Conservation (phyloP, 2,888 invertebrate genomes). For the Serripes groenlandicus region DNA sequence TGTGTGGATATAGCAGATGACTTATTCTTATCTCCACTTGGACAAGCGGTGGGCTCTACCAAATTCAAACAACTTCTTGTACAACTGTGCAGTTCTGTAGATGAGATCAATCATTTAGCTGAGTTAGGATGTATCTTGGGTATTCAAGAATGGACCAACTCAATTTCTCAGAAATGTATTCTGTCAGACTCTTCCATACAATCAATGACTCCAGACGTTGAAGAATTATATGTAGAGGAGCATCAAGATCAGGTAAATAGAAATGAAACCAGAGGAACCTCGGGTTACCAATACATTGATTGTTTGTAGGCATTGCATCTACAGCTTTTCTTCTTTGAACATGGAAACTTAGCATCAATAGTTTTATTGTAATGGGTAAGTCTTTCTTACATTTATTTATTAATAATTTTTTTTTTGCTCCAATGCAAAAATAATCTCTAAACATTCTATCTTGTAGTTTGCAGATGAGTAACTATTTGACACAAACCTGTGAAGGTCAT, state of each 20-base stretch:
- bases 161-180: conserved; percentile 67
- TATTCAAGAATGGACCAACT: conserved; percentile 80
- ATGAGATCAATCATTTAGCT: conserved; percentile 73
- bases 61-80: conserved; percentile 81
- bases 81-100: conserved; percentile 62
- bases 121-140: conserved; percentile 82
- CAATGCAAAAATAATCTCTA: too few species aligned
- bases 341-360: too few species aligned
- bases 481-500: too few species aligned
- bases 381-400: too few species aligned
- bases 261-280: too few species aligned
- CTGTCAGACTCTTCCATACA: conserved; percentile 61
- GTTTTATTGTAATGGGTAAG: neutral
- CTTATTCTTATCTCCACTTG: conserved; percentile 84
- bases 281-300: too few species aligned
- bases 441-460: too few species aligned
- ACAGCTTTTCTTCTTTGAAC: too few species aligned
- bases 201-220: conserved; percentile 63
- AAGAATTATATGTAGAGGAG: conserved; percentile 63
- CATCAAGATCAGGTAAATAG: conserved; percentile 52
- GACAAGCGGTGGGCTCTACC: conserved; percentile 81
- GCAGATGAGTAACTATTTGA: too few species aligned
- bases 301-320: too few species aligned
- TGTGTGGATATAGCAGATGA: conserved; percentile 79
- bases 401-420: too few species aligned